A percentile compares a stretch with the other conserved stretches of the same genome.
These are phyloP conservation scores for Gasteruption jaculator DNA, from an alignment of 2,888 invertebrate genomes.

Conservation along the genomic window DNA sequence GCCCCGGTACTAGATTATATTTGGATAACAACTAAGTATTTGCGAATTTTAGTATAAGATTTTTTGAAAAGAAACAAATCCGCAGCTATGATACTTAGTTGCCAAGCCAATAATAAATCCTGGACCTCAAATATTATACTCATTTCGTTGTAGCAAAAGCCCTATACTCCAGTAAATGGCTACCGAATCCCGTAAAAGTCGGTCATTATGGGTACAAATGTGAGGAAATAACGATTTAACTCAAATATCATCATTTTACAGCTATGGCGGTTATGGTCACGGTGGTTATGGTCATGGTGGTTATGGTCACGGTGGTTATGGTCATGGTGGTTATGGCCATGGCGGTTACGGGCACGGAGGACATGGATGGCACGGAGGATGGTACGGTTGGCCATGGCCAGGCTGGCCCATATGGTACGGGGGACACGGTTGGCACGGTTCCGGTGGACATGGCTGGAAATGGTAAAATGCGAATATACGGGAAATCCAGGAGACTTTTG, in stretches of 20 bases:
- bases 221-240: not conserved
- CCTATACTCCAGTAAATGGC: no score
- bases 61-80: no score
- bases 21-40: no score
- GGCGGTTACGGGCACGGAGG: slow-evolving; percentile 22
- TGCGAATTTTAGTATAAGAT: no score
- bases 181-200: no score
- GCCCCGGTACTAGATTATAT: no score
- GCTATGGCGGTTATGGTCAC: no score
- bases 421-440: slow-evolving; percentile 23
- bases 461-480: slow-evolving; percentile 7
- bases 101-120: no score
- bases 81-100: no score
- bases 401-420: slow-evolving; percentile 13
- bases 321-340: slow-evolving; percentile 17
- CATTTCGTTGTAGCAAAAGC: no score
- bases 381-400: slow-evolving; percentile 19
- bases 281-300: slow-evolving; percentile 20
- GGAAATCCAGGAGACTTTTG: slow-evolving; percentile 2
- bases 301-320: slow-evolving; percentile 21
- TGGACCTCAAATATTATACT: no score
- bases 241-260: not conserved
- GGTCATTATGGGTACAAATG: not conserved
- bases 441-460: slow-evolving; percentile 31
- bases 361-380: slow-evolving; percentile 11